Evolutionary conservation across 2,797 vertebrate genomes (phyloP).

Genomic region (Hydrophis major): DNA sequence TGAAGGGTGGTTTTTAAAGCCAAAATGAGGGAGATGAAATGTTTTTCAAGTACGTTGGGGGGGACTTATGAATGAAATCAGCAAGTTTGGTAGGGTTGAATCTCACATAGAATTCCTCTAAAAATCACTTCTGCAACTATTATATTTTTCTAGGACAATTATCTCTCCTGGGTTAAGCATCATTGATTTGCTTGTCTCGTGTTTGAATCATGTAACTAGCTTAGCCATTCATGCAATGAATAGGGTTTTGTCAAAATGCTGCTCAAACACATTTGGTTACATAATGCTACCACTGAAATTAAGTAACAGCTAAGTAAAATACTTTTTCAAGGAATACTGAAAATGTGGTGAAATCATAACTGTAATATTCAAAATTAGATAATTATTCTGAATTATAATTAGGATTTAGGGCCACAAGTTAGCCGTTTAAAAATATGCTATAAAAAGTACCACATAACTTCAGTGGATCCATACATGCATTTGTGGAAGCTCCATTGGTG

Average conservation of each 20-base stretch:
- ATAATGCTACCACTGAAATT: not conserved
- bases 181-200: not conserved
- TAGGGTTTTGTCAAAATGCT: not conserved
- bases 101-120: not conserved
- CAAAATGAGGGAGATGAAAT: not conserved
- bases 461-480: constrained; percentile 13
- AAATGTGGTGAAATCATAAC: not conserved
- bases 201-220: not conserved
- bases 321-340: not conserved
- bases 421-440: not conserved
- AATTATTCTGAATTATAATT: not conserved
- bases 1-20: not conserved
- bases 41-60: not conserved
- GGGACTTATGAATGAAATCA: not conserved
- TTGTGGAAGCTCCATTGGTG: constrained; percentile 6
- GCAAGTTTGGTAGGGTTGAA: not conserved
- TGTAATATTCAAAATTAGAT: not conserved
- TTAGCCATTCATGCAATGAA: not conserved
- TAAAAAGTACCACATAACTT: not conserved
- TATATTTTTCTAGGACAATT: not conserved
- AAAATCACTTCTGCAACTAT: not conserved
- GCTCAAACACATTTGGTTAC: not conserved
- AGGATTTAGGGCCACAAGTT: not conserved
- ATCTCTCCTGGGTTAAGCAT: not conserved
- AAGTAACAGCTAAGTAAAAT: not conserved